A percentile compares a stretch with the other conserved stretches of the same genome.
These are phyloP conservation scores for Tiphia femorata DNA, from an alignment of 2,888 invertebrate genomes.

Conservation along the genomic window DNA sequence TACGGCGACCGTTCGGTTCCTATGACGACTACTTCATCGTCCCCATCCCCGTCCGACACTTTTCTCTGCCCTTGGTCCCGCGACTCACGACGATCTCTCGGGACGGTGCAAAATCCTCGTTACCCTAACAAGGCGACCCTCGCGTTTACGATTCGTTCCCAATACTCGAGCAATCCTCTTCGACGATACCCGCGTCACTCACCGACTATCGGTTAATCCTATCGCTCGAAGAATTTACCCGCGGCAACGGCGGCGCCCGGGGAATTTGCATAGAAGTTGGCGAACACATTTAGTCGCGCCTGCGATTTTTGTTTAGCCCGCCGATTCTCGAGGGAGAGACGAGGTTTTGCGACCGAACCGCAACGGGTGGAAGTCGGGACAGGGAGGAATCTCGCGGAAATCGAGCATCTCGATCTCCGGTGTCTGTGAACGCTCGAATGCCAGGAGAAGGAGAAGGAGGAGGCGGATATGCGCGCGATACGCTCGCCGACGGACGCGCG, in stretches of 20 bases:
- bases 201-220: background rate
- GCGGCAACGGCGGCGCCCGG: conserved; percentile 4
- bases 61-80: no score
- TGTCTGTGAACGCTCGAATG: background rate
- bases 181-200: background rate
- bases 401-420: background rate
- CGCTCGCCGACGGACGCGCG: conserved; percentile 10
- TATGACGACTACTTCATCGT: no score
- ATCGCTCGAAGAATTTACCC: background rate
- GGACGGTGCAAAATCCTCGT: no score
- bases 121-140: no score
- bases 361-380: background rate
- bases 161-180: no score
- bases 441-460: background rate
- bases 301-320: conserved; percentile 31
- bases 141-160: no score
- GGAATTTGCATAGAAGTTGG: conserved; percentile 38
- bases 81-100: no score
- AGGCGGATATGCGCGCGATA: background rate
- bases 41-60: no score
- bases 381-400: no score
- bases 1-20: no score
- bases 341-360: background rate
- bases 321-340: background rate
- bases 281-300: conserved; percentile 13